Base-by-base conservation (phyloP, 1,140 invertebrate genomes). In the Arctopsyche grandis region DNA sequence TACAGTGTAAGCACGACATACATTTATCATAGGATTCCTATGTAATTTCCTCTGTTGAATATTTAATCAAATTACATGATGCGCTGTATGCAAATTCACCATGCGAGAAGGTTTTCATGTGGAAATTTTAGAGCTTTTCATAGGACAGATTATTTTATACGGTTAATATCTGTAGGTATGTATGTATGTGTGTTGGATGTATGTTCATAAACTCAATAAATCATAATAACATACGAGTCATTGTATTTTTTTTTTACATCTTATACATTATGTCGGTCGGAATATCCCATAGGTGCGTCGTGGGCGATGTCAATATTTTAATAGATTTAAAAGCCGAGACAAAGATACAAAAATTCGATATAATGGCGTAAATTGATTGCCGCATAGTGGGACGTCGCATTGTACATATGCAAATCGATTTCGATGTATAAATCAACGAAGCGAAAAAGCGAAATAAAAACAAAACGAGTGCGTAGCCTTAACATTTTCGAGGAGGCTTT, bases 331-430 rank as follows among this genome's bases (percentile, higher is more conserved):
- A 60, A 19, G 56, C 56, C 56, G 56, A 19, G 16, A 60, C 48
- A 9, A 21, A 60, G 56, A 19, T 21, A 60, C 56, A 21, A 9
- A 66, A 66, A 66, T 22, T 26, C 24, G 5, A 66, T 22, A 66
- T 12, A 24, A 29, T 66, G 63, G 63, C 63, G 63, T 66, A 66
- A 66, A 52, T 52, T 52, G 48, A 52, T 52, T 52, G 16, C 10
- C 16, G 12, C 16, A 52, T 14, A 66, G 63, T 66, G 63, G 63
- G 63, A 66, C n/a, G 63, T 66, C 21, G 63, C 24, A 26, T 66
- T 12, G 24, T 66, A 66, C 14, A 66, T 66, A 66, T 66, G 63
- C 63, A 66, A 66, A 66, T 66, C 63, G 63, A 26, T 12, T 38
- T 38, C 48, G 10, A 52, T 14, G 10, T 16, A 52, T 52, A 52